Conservation (phyloP, 2,113 vertebrate species). For the Damaliscus lunatus region DNA sequence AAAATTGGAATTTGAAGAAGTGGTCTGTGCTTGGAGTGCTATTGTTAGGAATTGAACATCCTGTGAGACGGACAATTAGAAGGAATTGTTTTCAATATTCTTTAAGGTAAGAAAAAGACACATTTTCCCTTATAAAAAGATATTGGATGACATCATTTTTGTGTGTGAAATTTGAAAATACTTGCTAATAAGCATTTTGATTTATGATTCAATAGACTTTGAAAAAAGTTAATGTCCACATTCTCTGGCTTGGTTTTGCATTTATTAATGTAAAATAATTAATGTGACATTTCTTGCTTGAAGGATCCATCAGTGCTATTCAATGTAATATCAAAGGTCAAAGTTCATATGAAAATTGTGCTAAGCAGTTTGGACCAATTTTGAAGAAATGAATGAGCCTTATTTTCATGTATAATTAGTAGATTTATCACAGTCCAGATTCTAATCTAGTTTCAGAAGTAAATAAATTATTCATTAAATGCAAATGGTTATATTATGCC, state of each 20-base stretch:
- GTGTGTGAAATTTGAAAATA: conserved; percentile 39
- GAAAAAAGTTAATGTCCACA: conserved; percentile 28
- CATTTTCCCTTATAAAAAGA: conserved; percentile 11
- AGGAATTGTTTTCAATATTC: conserved; percentile 25
- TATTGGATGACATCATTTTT: neutral
- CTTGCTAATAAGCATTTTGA: conserved; percentile 44
- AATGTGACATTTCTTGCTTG: conserved; percentile 19
- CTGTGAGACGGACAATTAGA: neutral
- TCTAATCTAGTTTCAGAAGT: conserved; percentile 16
- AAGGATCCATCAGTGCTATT: neutral
- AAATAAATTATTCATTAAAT: conserved; percentile 50
- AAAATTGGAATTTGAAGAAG: conserved; percentile 29
- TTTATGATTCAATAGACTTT: conserved; percentile 36
- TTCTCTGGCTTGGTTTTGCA: conserved; percentile 1
- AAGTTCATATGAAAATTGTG: conserved; percentile 24
- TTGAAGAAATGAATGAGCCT: neutral
- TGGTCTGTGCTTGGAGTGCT: neutral
- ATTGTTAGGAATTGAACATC: conserved; percentile 3
- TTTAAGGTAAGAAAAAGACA: conserved; percentile 16
- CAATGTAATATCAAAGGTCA: neutral
- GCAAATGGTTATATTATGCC: neutral
- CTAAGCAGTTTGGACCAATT: conserved; percentile 26
- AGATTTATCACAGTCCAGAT: neutral
- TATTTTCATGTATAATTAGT: conserved; percentile 43
- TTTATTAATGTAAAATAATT: conserved; percentile 51